Base-by-base conservation (phyloP, 2,797 vertebrate genomes). In the Mus spretus region DNA sequence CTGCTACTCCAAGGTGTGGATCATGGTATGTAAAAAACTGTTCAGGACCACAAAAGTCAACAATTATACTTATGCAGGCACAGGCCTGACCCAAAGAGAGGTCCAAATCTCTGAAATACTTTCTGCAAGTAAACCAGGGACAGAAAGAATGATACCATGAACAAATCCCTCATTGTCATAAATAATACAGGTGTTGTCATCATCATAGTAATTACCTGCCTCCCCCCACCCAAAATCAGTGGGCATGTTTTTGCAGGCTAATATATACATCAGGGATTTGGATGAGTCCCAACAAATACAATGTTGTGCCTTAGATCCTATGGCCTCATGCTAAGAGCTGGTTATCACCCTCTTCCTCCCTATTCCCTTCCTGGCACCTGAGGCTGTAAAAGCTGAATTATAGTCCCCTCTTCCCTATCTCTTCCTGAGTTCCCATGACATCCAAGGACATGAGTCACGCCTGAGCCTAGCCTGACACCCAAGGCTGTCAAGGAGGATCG, bases 191-290 rank as follows among this genome's bases (percentile, higher is more conserved):
- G 1, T 57, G n/a, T 57, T 83, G 55, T 79, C 55, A 63, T 84
- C 40, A 12, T 31, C 26, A 15, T 57, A 0, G 22, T 95, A 77
- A 70, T 44, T 89, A 72, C 61, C 31, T 61, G 7, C 47, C 37
- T 40, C 37, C 47, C 47, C 47, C 47, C 44, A 5, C 44, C 47
- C 47, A 55, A 50, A 26, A 40, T 80, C 78, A 78, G 1, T 72
- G 67, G 67, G 31, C 34, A 72, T 65, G 11, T 70, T 91, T 93
- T 93, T 94, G 65, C 44, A 85, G 55, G 19, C 37, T 50, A 80
- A 53, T 13, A 34, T 13, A 40, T 7, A 50, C 50, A 34, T 59
- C n/a, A 81, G n/a, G 26, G 77, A 61, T 5, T 77, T n/a, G 31
- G 14, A 1, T 34, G 31, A 57, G 90, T 74, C 55, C 75, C 57